phyloP scores from a whole-genome alignment of 1,140 invertebrate species.

The Lepidurus apus region DNA sequence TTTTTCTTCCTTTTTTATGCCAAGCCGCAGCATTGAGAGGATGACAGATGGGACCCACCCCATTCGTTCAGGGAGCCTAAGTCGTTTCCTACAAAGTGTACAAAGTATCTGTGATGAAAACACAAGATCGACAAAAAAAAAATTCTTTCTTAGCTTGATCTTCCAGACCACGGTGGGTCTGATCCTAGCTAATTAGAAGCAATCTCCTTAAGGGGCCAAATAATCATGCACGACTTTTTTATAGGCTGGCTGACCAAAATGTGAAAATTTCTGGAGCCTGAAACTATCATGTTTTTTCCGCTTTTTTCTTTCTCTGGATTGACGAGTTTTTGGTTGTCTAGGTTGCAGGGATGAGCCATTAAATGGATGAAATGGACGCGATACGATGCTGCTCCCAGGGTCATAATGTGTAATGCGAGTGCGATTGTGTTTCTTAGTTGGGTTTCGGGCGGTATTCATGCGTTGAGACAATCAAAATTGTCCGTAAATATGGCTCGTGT shows the following conservation, averaged over 20 bases:
- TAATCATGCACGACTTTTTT: no score
- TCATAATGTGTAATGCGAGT: neutral
- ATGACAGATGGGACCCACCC: slow-evolving; percentile 20
- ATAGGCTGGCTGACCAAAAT: no score
- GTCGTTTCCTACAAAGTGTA: neutral
- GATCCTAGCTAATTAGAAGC: no score
- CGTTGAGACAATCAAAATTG: neutral
- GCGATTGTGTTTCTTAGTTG: neutral
- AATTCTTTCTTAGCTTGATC: neutral
- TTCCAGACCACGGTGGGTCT: neutral
- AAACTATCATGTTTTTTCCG: no score
- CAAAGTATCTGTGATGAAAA: slow-evolving; percentile 6
- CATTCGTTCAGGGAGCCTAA: slow-evolving; percentile 1
- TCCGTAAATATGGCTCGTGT: neutral
- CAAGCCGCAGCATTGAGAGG: slow-evolving; percentile 17
- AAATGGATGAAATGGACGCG: no score
- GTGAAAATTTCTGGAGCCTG: no score
- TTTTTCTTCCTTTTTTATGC: neutral
- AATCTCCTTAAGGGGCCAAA: no score
- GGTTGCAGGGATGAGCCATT: no score
- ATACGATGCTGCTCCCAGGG: neutral
- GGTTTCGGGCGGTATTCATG: neutral
- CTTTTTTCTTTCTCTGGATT: no score
- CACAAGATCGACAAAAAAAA: neutral
- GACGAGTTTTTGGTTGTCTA: no score